These are phyloP conservation scores for Sebastes iracundus DNA, from an alignment of 2,797 vertebrate species.

Conservation along the genomic window DNA sequence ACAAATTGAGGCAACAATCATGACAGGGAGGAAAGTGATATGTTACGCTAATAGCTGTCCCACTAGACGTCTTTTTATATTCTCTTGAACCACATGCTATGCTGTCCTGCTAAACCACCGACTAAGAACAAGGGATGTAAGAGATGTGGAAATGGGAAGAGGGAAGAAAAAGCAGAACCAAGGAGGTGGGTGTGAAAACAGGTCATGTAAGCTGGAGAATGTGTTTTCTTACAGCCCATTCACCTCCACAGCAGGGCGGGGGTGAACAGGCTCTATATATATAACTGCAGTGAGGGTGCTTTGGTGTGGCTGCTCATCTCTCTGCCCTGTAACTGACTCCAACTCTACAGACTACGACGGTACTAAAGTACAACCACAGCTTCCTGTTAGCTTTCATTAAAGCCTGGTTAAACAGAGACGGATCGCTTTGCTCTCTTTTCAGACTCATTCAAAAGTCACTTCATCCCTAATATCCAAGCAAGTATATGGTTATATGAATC, in stretches of 20 bases:
- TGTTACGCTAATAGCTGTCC: neutral
- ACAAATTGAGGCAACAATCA: neutral
- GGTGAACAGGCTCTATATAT: conserved; percentile 57
- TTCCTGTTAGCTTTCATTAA: conserved; percentile 38
- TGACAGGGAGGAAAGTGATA: conserved; percentile 1
- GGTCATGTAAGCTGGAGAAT: conserved; percentile 51
- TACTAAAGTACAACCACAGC: conserved; percentile 35
- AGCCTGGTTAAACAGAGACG: neutral
- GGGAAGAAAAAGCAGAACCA: conserved; percentile 16
- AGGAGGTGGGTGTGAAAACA: conserved; percentile 53
- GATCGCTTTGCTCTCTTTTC: neutral
- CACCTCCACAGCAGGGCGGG: conserved; percentile 59
- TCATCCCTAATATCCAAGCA: neutral
- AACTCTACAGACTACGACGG: conserved; percentile 34
- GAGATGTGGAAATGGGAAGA: conserved; percentile 26
- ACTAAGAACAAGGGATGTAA: conserved; percentile 21
- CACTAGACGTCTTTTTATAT: conserved; percentile 12
- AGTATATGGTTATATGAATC: neutral
- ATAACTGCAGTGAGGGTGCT: conserved; percentile 54
- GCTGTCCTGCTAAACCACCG: conserved; percentile 19
- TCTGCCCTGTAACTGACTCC: conserved; percentile 67
- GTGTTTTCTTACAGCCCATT: conserved; percentile 44
- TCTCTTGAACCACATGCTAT: neutral
- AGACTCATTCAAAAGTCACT: neutral
- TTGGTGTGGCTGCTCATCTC: conserved; percentile 64